These are phyloP conservation scores for Ostrea denselamellosa DNA, from an alignment of 1,140 invertebrate genomes.

Conservation along the genomic window DNA sequence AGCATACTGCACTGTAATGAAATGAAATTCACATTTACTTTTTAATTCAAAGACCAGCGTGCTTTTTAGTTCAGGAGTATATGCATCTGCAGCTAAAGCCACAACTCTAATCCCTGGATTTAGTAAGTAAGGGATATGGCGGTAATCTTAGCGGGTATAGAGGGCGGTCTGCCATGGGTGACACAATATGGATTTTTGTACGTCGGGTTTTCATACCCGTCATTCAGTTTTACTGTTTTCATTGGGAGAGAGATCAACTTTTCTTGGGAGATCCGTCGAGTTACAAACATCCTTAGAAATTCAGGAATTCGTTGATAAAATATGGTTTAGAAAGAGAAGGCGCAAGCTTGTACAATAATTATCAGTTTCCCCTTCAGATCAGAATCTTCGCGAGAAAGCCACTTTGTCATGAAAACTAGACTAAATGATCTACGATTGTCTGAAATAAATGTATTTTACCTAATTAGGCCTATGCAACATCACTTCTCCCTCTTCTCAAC, in stretches of 20 bases:
- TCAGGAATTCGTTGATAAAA: constrained; percentile 28
- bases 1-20: too few species aligned
- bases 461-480: too few species aligned
- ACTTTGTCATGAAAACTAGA: too few species aligned
- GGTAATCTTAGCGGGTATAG: constrained; percentile 26
- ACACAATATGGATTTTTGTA: constrained; percentile 21
- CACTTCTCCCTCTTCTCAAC: too few species aligned
- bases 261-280: constrained; percentile 22
- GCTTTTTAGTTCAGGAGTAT: too few species aligned
- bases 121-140: constrained; percentile 13
- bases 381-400: too few species aligned
- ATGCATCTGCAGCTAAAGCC: not conserved
- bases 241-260: constrained; percentile 25
- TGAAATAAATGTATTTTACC: too few species aligned
- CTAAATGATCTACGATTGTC: too few species aligned
- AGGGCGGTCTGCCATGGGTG: not conserved
- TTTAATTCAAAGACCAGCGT: too few species aligned
- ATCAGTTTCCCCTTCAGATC: too few species aligned
- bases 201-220: constrained; percentile 22
- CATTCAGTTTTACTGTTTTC: constrained; percentile 29
- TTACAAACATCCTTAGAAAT: constrained; percentile 23
- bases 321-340: not conserved
- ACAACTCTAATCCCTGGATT: not conserved
- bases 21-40: too few species aligned
- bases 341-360: too few species aligned